Conservation (phyloP, 2,888 invertebrate species). For the Pedicia rivosa region DNA sequence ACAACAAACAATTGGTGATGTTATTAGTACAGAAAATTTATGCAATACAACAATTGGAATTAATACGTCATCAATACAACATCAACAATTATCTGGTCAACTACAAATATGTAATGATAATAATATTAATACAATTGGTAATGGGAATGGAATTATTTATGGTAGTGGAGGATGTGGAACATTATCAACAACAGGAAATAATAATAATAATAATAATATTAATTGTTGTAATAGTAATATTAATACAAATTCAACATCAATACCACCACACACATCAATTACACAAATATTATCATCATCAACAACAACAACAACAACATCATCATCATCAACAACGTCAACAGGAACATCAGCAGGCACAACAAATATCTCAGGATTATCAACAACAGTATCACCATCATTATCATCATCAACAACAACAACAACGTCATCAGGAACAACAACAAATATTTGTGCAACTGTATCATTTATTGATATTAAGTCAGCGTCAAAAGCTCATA, state of each 20-base stretch:
- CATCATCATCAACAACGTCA: conserved; percentile 5
- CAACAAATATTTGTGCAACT: conserved; percentile 48
- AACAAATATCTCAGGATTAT: not conserved
- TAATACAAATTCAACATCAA: conserved; percentile 1
- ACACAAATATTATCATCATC: too few relatives aligned
- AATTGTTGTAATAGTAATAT: not conserved
- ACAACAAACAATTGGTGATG: too few relatives aligned
- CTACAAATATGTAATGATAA: too few relatives aligned
- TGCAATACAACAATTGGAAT: too few relatives aligned
- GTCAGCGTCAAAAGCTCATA: conserved; percentile 87
- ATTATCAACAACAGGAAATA: too few relatives aligned
- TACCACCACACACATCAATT: not conserved
- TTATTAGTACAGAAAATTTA: too few relatives aligned
- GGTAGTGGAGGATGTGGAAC: too few relatives aligned
- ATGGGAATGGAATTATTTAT: too few relatives aligned
- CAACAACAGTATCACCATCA: not conserved
- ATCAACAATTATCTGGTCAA: too few relatives aligned
- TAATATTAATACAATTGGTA: not conserved
- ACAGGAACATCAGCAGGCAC: not conserved
- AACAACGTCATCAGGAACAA: not conserved
- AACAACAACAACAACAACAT: conserved; percentile 4
- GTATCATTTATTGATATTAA: conserved; percentile 95
- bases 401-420: not conserved
- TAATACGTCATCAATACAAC: too few relatives aligned
- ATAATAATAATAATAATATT: not conserved